Base-by-base conservation (phyloP, 2,888 invertebrate species). In the Noctuana brunneofusca region DNA sequence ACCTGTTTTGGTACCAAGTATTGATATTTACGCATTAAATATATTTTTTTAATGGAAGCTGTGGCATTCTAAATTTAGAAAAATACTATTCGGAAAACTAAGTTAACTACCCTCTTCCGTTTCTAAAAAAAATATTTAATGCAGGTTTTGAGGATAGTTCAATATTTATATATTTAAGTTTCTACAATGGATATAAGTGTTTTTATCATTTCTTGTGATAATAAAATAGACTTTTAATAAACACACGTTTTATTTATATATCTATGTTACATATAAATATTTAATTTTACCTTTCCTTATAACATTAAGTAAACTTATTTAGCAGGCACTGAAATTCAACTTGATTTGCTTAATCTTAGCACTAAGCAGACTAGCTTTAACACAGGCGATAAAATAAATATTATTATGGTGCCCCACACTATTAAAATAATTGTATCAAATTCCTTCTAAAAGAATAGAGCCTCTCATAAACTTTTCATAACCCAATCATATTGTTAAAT, bases 121-220 rank as follows among this genome's bases (percentile, higher is more conserved):
- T 67, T 54, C 35, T 53, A 38, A 60, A 22, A 18, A 30, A 54
- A 46, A 46, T 60, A 54, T 60, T 48, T 35, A 12, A 16, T 27
- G 54, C 24, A 16, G 16, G 27, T 35, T 35, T 54, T 27, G 18
- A 14, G 54, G 54, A 54, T 67, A 65, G 64, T 59, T 67, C 59
- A 65, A 67, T 67, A 32, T 63, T 24, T 50, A 58, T 53, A 54
- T 35, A 50, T 32, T 9, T 54, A 48, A 48, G 35, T 60, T 54
- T 63, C 43, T 63, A 58, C 30, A 56, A 53, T 35, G 49, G 55
- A 38, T 55, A 57, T 60, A 56, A 48, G 32, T 63, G 59, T 52
- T 68, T 68, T 68, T 71, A 71, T 71, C 70, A 71, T 71, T 63
- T 71, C 67, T 69, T 69, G 71, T 74, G 73, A 75, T 74, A 74